Evolutionary conservation across 2,113 vertebrate genomes (phyloP).

Genomic region (Ia io): DNA sequence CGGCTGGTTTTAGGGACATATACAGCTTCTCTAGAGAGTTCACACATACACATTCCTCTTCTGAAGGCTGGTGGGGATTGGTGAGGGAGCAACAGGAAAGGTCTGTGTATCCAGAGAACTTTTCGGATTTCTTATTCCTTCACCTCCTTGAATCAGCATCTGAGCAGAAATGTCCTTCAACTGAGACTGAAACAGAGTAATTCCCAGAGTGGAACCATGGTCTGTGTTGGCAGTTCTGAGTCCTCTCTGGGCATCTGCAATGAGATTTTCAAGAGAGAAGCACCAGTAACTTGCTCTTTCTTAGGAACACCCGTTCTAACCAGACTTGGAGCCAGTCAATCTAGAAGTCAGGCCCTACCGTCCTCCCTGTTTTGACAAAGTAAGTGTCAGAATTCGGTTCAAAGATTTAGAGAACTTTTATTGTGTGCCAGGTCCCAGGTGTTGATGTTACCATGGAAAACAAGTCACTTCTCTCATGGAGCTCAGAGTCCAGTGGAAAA

Average conservation of each 20-base stretch:
- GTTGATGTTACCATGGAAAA: background rate
- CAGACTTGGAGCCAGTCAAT: background rate
- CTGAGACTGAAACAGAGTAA: background rate
- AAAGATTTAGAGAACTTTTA: background rate
- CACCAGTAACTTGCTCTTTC: background rate
- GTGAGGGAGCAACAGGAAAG: background rate
- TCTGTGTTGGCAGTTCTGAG: background rate
- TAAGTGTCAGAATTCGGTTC: background rate
- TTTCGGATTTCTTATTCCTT: background rate
- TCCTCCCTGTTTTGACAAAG: background rate
- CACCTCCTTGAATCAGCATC: background rate
- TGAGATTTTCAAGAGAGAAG: background rate
- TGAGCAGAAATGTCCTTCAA: background rate
- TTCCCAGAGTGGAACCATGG: background rate
- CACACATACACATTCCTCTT: background rate
- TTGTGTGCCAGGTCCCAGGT: background rate
- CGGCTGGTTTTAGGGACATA: constrained; percentile 33
- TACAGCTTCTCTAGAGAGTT: constrained; percentile 31
- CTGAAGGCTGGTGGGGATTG: constrained; percentile 6
- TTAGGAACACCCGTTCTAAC: background rate
- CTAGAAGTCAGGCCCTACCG: background rate
- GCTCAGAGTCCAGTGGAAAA: background rate
- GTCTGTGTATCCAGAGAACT: background rate
- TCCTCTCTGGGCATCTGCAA: background rate
- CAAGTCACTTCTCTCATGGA: background rate